Percentiles rank a stretch among this genome's conserved stretches.
Conservation (phyloP, 2,113 vertebrate species). For the Entomyzon cyanotis region DNA sequence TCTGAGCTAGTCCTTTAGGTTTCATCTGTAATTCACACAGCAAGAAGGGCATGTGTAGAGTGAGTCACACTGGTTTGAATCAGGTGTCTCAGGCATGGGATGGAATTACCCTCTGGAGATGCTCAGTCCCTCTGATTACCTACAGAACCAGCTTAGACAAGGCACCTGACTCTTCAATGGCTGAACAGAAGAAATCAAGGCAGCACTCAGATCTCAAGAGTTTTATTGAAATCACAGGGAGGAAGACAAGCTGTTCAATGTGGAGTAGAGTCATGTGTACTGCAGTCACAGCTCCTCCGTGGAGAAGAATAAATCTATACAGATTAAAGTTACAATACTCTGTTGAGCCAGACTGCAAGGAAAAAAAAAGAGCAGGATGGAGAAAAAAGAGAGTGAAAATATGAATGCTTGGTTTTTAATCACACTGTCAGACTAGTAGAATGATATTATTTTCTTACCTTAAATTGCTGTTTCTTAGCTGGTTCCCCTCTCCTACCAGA, state of each 20-base stretch:
- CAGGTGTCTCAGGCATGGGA: not conserved
- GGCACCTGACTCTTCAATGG: not conserved
- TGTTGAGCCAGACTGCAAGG: not conserved
- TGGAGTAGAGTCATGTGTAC: accelerated
- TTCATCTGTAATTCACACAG: not conserved
- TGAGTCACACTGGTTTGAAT: not conserved
- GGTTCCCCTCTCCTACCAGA: conserved; percentile 67
- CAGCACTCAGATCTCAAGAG: not conserved
- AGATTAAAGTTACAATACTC: not conserved
- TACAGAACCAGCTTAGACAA: not conserved
- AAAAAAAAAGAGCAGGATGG: not conserved
- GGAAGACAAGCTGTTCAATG: not conserved
- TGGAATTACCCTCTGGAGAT: not conserved
- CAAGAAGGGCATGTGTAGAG: not conserved
- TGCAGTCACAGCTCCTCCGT: not conserved
- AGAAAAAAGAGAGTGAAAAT: conserved; percentile 7
- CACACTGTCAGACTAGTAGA: conserved; percentile 52
- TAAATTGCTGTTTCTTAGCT: conserved; percentile 71
- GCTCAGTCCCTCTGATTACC: not conserved
- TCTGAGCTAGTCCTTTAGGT: conserved; percentile 21
- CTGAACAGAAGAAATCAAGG: not conserved
- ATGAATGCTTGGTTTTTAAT: conserved; percentile 48
- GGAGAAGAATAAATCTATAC: not conserved
- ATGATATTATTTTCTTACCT: conserved; percentile 73
- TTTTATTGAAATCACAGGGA: not conserved